A percentile compares a stretch with the other conserved stretches of the same genome.
Evolutionary conservation across 2,888 invertebrate species (phyloP).

Genomic region (Agrilus biguttatus): DNA sequence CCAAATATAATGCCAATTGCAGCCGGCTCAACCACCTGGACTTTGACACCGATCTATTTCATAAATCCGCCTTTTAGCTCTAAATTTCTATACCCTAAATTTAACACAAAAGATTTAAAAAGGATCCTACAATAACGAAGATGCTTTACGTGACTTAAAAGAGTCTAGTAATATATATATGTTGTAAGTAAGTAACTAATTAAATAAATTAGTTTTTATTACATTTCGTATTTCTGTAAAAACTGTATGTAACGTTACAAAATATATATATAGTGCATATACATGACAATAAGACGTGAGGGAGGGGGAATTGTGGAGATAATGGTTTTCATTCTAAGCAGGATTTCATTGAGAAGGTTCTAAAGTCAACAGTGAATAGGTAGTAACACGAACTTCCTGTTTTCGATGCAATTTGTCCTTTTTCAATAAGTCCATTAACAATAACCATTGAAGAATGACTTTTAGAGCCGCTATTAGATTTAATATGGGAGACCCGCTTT

Average conservation of each 20-base stretch:
- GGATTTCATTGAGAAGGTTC: conserved; percentile 27
- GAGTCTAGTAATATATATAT: too few relatives aligned
- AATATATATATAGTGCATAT: too few relatives aligned
- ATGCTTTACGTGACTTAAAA: too few relatives aligned
- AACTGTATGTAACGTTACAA: too few relatives aligned
- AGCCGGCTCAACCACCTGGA: conserved; percentile 22
- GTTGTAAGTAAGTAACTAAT: too few relatives aligned
- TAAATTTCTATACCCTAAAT: conserved; percentile 16
- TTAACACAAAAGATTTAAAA: too few relatives aligned
- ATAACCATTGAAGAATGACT: conserved; percentile 28
- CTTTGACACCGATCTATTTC: conserved; percentile 17
- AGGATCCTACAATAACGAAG: too few relatives aligned
- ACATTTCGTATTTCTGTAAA: too few relatives aligned
- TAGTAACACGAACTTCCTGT: conserved; percentile 33
- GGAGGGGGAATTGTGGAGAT: too few relatives aligned
- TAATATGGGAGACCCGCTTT: conserved; percentile 22
- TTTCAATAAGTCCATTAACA: conserved; percentile 28
- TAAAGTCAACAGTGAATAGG: conserved; percentile 27
- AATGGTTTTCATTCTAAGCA: conserved; percentile 22
- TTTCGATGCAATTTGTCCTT: conserved; percentile 34
- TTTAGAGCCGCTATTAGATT: conserved; percentile 31
- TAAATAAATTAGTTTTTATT: too few relatives aligned
- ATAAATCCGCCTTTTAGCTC: conserved; percentile 15
- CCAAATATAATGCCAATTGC: conserved; percentile 12
- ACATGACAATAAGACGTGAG: too few relatives aligned